Base-by-base conservation (phyloP, 1,140 invertebrate species). In the Drosophila miranda region DNA sequence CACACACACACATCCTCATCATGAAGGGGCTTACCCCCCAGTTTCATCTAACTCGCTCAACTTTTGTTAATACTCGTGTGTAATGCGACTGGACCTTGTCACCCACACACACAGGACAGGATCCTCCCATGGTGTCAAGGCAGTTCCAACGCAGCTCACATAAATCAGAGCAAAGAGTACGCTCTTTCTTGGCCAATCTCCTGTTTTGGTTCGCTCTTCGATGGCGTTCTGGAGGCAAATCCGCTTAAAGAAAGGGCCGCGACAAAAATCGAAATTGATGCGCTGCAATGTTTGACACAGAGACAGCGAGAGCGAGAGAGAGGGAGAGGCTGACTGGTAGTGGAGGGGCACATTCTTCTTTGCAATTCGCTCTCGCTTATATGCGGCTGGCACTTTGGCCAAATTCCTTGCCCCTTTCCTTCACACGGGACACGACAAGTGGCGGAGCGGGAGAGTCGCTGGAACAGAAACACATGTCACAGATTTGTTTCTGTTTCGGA, bases 401-500 rank as follows among this genome's bases (percentile, higher is more conserved):
- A 61, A 26, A 54, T 45, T 38, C 34, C 34, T 51, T 66, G 19
- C 48, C 21, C 44, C 34, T 46, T 42, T 51, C 43, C 49, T 38
- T 38, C 11, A 1, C 30, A 9, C 30, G 30, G 30, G 8, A 3
- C 30, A 34, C 34, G 34, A 38, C 55, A 21, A 26, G 30, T 16
- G 21, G 38, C 9, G 8, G 7, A 30, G 28, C 28, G 4, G 13
- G 21, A 5, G 49, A 50, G 19, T 42, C 30, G 54, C 45, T 52
- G 77, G 68, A 87, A 87, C 82, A 75, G 75, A 87, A 87, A 87
- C 82, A 87, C 82, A 87, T 87, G 82, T 87, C 82, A 87, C 82
- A 87, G 82, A 87, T 87, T 87, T 87, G 82, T 87, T 87, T 87
- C 82, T 78, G 75, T 78, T 87, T 87, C 82, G 82, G 82, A 87